Evolutionary conservation across 2,113 vertebrate species (phyloP).

Genomic region (Thunnus thynnus): DNA sequence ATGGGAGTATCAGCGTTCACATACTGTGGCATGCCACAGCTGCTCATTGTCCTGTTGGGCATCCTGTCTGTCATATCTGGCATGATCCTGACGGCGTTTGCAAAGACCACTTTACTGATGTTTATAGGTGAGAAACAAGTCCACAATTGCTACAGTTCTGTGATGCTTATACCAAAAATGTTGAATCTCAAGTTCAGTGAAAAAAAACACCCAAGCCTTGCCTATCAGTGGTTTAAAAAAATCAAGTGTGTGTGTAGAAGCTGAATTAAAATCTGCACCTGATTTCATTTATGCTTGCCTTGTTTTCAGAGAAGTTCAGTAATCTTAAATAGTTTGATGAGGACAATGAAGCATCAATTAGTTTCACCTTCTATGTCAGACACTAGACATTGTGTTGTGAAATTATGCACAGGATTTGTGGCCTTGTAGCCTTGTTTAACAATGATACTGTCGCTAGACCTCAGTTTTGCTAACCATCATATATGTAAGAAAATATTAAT

Average conservation of each 20-base stretch:
- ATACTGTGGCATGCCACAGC: conserved; percentile 86
- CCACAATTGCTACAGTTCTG: neutral
- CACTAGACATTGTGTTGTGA: neutral
- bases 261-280: neutral
- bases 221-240: neutral
- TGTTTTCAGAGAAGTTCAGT: too few species aligned
- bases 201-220: neutral
- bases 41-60: conserved; percentile 88
- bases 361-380: neutral
- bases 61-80: conserved; percentile 88
- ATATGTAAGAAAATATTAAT: neutral
- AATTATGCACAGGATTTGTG: neutral
- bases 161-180: neutral
- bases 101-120: conserved; percentile 92
- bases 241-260: neutral
- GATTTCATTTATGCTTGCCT: neutral
- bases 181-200: neutral
- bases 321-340: neutral
- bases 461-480: neutral
- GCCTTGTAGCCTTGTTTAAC: neutral
- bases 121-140: conserved; percentile 89
- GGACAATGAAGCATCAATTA: neutral
- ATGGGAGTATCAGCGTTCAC: conserved; percentile 89
- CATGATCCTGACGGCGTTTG: conserved; percentile 87
- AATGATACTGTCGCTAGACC: neutral